Evolutionary conservation across 37 sponge, comb jelly and placozoan genomes (phyloP), one percentile per base, ranked within the genome.

Genomic region (Chondrosia reniformis): DNA sequence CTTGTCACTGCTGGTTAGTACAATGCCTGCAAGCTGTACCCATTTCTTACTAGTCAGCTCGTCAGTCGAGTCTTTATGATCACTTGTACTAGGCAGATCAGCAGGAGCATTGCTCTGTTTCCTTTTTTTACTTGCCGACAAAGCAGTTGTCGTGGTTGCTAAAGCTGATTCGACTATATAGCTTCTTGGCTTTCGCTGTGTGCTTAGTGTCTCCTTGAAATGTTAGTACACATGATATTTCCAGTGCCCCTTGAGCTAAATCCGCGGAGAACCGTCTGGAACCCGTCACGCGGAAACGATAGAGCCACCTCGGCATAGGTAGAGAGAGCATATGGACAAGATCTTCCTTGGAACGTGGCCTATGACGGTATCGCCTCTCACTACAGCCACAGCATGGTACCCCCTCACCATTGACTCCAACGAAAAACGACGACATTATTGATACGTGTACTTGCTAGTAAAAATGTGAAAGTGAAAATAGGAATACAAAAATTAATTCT

Each of bases 231-330:
- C 66, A 83, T 30, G 76, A 76, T 28, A 83, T 3, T 45, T 83
- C 76, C 45, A 83, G 37, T 30, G 63, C 76, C 40, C 76, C 83
- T 58, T 82, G 83, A 25, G 64, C 63, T 39, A 82, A 57, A 56
- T 82, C 83, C 12, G 21, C 44, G 19, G 41, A 55, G 8, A 12
- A 19, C 17, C 46, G 57, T 24, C 83, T 82, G n/a, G 17, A 25
- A 3, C 45, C 76, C 22, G 75, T 82, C 28, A 82, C 76, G 10
- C 58, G 45, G 45, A 56, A 46, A 13, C 19, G 21, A 75, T 39
- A 21, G 63, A 59, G 25, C 76, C 81, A 55, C 74, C 73, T 32
- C 37, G 21, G 22, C 36, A 10, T 33, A 67, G 1, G 25, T 54
- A 81, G 28, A 67, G 58, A 27, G 57, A 43, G 33, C 81, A 67